These are phyloP conservation scores for Caenorhabditis afra DNA, from an alignment of 2,888 invertebrate genomes.

Conservation along the genomic window DNA sequence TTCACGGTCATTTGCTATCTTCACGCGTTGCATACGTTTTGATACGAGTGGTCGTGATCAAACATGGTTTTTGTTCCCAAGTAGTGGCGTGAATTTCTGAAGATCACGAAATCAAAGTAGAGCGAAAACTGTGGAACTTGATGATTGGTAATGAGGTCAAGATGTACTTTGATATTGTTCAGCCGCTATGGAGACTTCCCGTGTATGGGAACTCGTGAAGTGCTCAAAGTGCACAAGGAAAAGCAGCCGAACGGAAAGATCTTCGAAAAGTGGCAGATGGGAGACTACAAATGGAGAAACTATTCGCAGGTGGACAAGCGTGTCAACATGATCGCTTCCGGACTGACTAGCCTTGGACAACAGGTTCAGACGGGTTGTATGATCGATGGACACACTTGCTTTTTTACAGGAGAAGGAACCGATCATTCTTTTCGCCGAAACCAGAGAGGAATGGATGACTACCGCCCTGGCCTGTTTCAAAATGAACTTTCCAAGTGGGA, in stretches of 20 bases:
- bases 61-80: conserved; percentile 20
- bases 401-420: conserved; percentile 67
- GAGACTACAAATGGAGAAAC: conserved; percentile 75
- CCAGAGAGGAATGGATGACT: conserved; percentile 97
- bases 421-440: conserved; percentile 97
- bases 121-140: neutral
- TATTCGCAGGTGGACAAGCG: conserved; percentile 70
- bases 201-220: conserved; percentile 82
- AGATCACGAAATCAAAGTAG: neutral
- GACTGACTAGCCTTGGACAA: conserved; percentile 87
- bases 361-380: conserved; percentile 11
- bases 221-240: conserved; percentile 91
- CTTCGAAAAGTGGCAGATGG: conserved; percentile 87
- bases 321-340: conserved; percentile 82
- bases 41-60: conserved; percentile 8
- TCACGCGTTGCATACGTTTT: conserved; percentile 13
- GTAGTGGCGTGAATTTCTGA: neutral
- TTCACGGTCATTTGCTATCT: conserved; percentile 26
- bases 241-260: conserved; percentile 93
- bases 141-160: neutral
- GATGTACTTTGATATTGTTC: neutral
- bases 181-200: conserved; percentile 63
- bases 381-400: neutral
- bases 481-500: conserved; percentile 89
- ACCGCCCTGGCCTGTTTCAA: conserved; percentile 96